Evolutionary conservation across 2,113 vertebrate genomes (phyloP).

Genomic region (Xenotilapia caudafasciata): DNA sequence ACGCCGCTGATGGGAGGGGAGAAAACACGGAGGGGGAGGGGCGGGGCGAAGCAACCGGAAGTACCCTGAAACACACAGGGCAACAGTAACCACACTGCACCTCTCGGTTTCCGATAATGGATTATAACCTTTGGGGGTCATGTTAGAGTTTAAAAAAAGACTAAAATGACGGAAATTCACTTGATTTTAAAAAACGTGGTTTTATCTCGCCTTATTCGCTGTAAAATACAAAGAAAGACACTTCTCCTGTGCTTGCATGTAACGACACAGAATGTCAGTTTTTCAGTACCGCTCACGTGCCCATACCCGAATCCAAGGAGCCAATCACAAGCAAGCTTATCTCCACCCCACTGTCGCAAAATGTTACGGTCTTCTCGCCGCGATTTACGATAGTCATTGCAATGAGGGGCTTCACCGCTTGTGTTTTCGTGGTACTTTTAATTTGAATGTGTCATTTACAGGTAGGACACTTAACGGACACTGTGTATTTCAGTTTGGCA

Average conservation of each 20-base stretch:
- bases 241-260: not conserved
- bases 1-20: conserved; percentile 29
- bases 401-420: conserved; percentile 15
- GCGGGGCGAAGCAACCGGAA: not conserved
- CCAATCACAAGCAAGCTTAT: conserved; percentile 11
- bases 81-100: not conserved
- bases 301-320: not conserved
- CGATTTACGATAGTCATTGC: conserved; percentile 42
- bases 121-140: rapidly evolving
- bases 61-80: not conserved
- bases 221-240: not conserved
- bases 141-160: rapidly evolving
- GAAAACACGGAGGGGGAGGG: not conserved
- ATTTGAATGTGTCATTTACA: conserved; percentile 43
- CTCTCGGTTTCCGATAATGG: not conserved
- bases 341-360: conserved; percentile 53
- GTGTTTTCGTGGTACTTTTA: not conserved
- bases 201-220: rapidly evolving
- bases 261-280: not conserved
- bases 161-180: rapidly evolving
- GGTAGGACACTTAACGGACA: conserved; percentile 8
- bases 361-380: not conserved
- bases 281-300: not conserved
- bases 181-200: rapidly evolving
- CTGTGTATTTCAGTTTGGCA: rapidly evolving